Conservation (phyloP, 2,888 invertebrate genomes). For the Rhagonycha fulva region DNA sequence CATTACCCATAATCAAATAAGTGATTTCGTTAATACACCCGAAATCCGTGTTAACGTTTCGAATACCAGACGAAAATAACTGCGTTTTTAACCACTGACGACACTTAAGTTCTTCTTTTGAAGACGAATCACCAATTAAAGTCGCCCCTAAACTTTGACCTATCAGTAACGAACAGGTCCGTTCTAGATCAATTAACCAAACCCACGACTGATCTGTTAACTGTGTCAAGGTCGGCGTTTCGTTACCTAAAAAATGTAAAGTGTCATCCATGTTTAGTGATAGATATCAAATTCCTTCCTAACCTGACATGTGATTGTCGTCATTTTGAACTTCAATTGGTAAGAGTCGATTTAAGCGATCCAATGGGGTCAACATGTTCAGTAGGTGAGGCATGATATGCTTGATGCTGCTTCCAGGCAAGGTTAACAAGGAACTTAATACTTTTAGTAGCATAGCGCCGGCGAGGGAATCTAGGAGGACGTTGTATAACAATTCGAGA, state of each 20-base stretch:
- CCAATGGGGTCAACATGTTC: constrained; percentile 52
- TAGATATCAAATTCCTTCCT: constrained; percentile 27
- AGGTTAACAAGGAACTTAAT: constrained; percentile 60
- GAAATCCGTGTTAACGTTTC: constrained; percentile 36
- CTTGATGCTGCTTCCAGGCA: constrained; percentile 55
- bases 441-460: constrained; percentile 64
- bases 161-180: constrained; percentile 63
- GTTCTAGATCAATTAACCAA: constrained; percentile 65
- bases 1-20: constrained; percentile 31
- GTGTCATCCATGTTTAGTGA: background rate
- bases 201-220: constrained; percentile 57
- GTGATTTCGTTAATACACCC: constrained; percentile 36
- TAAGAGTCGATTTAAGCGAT: constrained; percentile 52
- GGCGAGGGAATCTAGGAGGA: constrained; percentile 60
- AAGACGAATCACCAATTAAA: constrained; percentile 57
- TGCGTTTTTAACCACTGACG: constrained; percentile 56
- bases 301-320: constrained; percentile 32
- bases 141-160: constrained; percentile 63
- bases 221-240: constrained; percentile 58
- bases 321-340: constrained; percentile 51
- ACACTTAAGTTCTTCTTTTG: constrained; percentile 54
- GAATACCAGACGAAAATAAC: constrained; percentile 51
- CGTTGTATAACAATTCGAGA: constrained; percentile 54
- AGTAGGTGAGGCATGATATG: constrained; percentile 51
- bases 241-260: constrained; percentile 49